A percentile compares a stretch with the other conserved stretches of the same genome.
Conservation (phyloP, 2,113 vertebrate genomes). For the Platanista minor region DNA sequence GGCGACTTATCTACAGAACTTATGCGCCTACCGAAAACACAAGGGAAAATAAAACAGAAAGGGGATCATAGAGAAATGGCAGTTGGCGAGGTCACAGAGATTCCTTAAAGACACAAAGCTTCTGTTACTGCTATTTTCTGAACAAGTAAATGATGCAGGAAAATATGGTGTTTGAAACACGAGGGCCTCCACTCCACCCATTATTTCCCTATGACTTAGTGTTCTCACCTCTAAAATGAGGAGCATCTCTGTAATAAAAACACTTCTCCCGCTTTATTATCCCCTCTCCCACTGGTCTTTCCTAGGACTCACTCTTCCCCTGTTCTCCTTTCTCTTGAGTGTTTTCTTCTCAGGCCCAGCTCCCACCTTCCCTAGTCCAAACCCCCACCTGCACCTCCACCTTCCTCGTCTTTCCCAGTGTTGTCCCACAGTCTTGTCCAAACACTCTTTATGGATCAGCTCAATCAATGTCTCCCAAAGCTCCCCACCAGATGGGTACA, state of each 20-base stretch:
- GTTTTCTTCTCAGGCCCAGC: not conserved
- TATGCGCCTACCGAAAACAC: not conserved
- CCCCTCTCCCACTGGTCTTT: not conserved
- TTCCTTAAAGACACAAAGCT: not conserved
- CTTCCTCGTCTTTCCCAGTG: not conserved
- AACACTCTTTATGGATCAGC: not conserved
- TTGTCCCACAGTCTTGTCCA: not conserved
- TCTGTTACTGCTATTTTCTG: conserved; percentile 6
- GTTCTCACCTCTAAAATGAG: not conserved
- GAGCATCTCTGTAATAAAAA: not conserved
- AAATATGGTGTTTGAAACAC: not conserved
- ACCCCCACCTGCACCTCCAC: not conserved
- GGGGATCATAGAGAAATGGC: not conserved
- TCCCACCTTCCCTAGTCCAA: not conserved
- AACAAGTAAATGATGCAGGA: not conserved
- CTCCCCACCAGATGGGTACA: not conserved
- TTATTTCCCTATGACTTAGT: not conserved
- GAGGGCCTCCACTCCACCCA: not conserved
- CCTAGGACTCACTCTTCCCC: not conserved
- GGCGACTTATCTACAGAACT: not conserved
- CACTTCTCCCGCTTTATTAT: not conserved
- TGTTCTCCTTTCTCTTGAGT: not conserved
- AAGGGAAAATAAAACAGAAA: not conserved
- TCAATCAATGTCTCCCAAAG: not conserved
- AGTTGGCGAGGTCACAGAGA: not conserved